Base-by-base conservation (phyloP, 2,113 vertebrate genomes). In the Atherinomorus stipes region DNA sequence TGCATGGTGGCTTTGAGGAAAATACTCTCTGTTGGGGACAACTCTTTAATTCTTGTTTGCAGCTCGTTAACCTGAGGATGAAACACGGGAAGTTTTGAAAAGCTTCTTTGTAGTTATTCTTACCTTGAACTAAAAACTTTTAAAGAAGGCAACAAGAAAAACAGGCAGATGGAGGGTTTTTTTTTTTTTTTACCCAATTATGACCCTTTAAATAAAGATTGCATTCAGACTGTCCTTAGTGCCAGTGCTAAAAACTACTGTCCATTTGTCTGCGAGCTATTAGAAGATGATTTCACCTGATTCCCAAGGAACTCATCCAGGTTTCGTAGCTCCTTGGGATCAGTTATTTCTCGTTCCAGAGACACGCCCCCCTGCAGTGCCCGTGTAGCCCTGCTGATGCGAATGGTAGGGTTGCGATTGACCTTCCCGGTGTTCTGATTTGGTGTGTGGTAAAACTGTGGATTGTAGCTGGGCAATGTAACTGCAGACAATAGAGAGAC, bases 251-350 rank as follows among this genome's bases (percentile, higher is more conserved):
- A 42, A 42, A 59, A 13, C 37, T 40, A 23, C n/a, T 16, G n/a
- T 54, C 42, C 7, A 31, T 19, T 42, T 31, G 52, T 22, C n/a
- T n/a, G 28, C 0, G 8, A 65, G 40, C 10, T 65, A 52, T 11
- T 18, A 40, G 19, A 40, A 21, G 15, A 11, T 13, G 2, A 13
- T 23, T 88, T 75, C 74, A 99, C 97, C 95, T 99, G 96, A 76
- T 95, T 96, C 9, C 96, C 94, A 12, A 99, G 95, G 87, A 98
- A 99, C 77, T 99, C 97, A 0, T 99, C 97, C 25, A 99, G 94
- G 68, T 95, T 93, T 53, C 95, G 96, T 59, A 99, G 95, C 75
- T 99, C 98, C 0, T 95, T 95, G 84, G 94, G 81, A 1, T 96
- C 91, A 0, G 94, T 95, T 74, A 99, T 96, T 82, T 96, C 94